These are phyloP conservation scores for Scopus umbretta DNA, from an alignment of 2,113 vertebrate species.

Conservation along the genomic window DNA sequence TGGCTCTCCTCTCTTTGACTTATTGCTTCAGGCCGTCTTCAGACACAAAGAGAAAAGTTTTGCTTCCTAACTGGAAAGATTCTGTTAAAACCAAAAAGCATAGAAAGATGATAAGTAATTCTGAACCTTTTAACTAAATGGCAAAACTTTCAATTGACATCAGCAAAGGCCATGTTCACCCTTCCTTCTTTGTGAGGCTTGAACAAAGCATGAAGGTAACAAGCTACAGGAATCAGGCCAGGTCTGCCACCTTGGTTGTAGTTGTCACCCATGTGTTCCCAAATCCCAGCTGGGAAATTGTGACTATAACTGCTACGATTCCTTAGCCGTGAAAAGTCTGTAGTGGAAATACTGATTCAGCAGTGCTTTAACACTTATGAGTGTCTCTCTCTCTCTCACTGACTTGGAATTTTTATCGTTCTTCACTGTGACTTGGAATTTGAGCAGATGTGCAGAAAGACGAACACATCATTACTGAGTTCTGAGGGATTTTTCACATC, in stretches of 20 bases:
- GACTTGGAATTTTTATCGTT: conserved; percentile 6
- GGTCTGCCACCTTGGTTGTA: neutral
- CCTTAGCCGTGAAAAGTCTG: neutral
- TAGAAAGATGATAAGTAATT: neutral
- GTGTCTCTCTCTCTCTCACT: neutral
- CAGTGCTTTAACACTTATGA: neutral
- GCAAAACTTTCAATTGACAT: neutral
- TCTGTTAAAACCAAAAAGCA: neutral
- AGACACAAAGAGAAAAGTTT: neutral
- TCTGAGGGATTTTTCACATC: neutral
- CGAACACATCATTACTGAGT: neutral
- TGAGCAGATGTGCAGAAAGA: conserved; percentile 1
- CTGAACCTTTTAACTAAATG: neutral
- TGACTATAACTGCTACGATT: neutral
- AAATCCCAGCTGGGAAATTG: neutral
- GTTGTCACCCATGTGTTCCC: neutral
- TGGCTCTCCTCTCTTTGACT: neutral
- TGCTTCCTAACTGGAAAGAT: neutral
- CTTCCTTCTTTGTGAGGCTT: neutral
- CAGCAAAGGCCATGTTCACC: neutral
- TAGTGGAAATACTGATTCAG: neutral
- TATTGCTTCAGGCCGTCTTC: neutral
- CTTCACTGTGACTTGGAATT: neutral
- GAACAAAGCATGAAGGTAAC: neutral
- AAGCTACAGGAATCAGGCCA: neutral